These are phyloP conservation scores for Abrostola triplasia DNA, from an alignment of 2,888 invertebrate genomes.

Conservation along the genomic window DNA sequence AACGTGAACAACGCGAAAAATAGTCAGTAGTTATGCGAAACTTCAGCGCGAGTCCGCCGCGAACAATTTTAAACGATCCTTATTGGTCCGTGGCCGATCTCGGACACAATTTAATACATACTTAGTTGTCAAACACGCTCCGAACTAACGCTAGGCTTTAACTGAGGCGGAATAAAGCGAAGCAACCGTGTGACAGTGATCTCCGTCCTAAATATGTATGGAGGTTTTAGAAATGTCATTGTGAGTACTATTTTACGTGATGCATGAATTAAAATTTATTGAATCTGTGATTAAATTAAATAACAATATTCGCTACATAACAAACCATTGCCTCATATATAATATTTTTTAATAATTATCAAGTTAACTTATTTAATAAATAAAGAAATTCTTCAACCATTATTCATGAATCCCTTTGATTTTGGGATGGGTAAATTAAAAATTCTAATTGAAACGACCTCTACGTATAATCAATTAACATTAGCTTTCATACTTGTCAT, in stretches of 20 bases:
- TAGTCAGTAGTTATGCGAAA: constrained; percentile 40
- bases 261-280: neutral
- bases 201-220: constrained; percentile 59
- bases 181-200: constrained; percentile 30
- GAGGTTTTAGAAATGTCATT: constrained; percentile 59
- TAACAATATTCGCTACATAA: neutral
- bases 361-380: too few relatives aligned
- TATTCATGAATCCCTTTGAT: too few relatives aligned
- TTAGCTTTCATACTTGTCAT: too few relatives aligned
- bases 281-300: neutral
- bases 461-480: too few relatives aligned
- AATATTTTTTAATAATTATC: too few relatives aligned
- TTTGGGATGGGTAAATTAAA: too few relatives aligned
- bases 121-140: constrained; percentile 18
- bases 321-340: too few relatives aligned
- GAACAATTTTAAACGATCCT: constrained; percentile 15
- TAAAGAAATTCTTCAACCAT: too few relatives aligned
- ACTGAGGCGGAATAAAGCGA: constrained; percentile 8
- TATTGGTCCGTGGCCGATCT: constrained; percentile 3
- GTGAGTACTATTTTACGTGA: constrained; percentile 60
- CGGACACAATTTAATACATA: neutral
- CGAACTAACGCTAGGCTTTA: constrained; percentile 24
- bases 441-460: too few relatives aligned
- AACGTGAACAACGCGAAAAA: constrained; percentile 30
- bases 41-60: constrained; percentile 33